Conservation (phyloP, 1,140 invertebrate species). For the Colletes latitarsis region DNA sequence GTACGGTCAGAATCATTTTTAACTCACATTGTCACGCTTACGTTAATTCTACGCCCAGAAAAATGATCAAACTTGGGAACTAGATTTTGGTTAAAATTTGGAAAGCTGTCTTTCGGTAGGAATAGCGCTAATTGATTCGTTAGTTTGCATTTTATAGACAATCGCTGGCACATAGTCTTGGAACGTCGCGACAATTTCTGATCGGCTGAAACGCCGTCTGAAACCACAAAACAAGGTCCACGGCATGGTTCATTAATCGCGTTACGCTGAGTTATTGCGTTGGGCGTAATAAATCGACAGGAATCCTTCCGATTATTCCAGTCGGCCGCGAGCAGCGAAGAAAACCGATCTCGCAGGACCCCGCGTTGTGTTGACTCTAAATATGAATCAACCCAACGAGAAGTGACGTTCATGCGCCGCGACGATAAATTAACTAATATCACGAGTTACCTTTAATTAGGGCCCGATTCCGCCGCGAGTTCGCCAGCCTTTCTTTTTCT, state of each 20-base stretch:
- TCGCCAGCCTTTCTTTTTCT: background rate
- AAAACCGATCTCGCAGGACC: slow-evolving; percentile 1
- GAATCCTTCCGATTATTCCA: slow-evolving; percentile 54
- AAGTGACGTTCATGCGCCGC: slow-evolving; percentile 56
- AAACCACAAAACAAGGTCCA: slow-evolving; percentile 44
- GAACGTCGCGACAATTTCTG: background rate
- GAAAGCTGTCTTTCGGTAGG: no score
- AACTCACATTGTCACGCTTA: no score
- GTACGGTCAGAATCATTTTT: no score
- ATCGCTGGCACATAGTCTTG: no score
- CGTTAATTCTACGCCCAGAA: no score
- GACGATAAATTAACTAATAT: slow-evolving; percentile 65
- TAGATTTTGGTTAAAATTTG: no score
- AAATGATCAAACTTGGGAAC: background rate
- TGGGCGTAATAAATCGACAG: slow-evolving; percentile 57
- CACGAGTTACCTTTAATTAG: slow-evolving; percentile 62
- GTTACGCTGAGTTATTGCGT: slow-evolving; percentile 59
- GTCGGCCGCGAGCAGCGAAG: slow-evolving; percentile 36
- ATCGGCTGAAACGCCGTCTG: background rate
- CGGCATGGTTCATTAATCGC: slow-evolving; percentile 61
- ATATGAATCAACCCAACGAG: slow-evolving; percentile 44
- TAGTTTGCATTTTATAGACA: no score
- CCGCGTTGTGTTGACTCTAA: slow-evolving; percentile 42
- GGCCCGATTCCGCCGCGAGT: slow-evolving; percentile 34
- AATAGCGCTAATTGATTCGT: no score